A percentile compares a stretch with the other conserved stretches of the same genome.
These are phyloP conservation scores for Mylabris phalerata DNA, from an alignment of 1,140 invertebrate genomes.

Conservation along the genomic window DNA sequence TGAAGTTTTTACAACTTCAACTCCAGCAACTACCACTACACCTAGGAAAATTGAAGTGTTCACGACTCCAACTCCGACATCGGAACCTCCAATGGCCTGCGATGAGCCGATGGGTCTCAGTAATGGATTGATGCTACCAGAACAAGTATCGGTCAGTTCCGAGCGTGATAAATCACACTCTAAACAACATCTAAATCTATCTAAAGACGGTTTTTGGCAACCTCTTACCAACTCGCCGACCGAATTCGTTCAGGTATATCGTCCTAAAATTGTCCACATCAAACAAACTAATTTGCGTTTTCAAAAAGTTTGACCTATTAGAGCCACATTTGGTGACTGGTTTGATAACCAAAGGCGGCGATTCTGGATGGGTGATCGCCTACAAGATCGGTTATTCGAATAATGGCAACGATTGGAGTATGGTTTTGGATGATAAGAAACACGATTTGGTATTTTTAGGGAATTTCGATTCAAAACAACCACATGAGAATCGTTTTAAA, in stretches of 20 bases:
- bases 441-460: slow-evolving; percentile 54
- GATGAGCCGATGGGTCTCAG: slow-evolving; percentile 58
- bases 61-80: neutral
- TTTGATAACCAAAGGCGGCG: slow-evolving; percentile 64
- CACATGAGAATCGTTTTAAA: slow-evolving; percentile 54
- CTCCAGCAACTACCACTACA: slow-evolving; percentile 26
- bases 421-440: slow-evolving; percentile 51
- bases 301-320: slow-evolving; percentile 64
- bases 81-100: slow-evolving; percentile 39
- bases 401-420: slow-evolving; percentile 63
- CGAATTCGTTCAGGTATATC: slow-evolving; percentile 40
- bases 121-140: slow-evolving; percentile 46
- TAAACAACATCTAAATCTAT: slow-evolving; percentile 43
- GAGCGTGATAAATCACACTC: slow-evolving; percentile 28
- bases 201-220: slow-evolving; percentile 45
- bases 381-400: slow-evolving; percentile 68
- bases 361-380: slow-evolving; percentile 62
- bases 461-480: slow-evolving; percentile 56
- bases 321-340: slow-evolving; percentile 69
- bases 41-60: slow-evolving; percentile 19
- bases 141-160: slow-evolving; percentile 50
- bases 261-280: no score
- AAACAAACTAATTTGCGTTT: slow-evolving; percentile 17
- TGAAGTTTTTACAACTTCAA: slow-evolving; percentile 67
- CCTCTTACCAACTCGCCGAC: slow-evolving; percentile 55